Evolutionary conservation across 2,113 vertebrate genomes (phyloP), one percentile per base, ranked within the genome.

Genomic region (Malurus melanocephalus): DNA sequence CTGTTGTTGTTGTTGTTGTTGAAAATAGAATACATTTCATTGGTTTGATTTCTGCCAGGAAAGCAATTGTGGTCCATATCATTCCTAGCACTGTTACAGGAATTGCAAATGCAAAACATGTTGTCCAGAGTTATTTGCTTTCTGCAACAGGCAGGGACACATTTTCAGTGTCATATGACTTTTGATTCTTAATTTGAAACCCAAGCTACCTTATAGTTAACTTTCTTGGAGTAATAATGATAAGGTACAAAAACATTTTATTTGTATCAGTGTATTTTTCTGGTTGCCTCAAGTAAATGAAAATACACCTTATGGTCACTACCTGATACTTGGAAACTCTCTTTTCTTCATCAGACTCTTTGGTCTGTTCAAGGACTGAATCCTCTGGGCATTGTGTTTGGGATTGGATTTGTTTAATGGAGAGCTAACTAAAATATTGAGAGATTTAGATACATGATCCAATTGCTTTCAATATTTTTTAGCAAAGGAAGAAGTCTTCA

Each of bases 111-210:
- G 69, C 67, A 95, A 94, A 78, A 66, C 52, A 67, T 45, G 16
- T 32, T n/a, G 76, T n/a, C 62, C 40, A 86, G 52, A 81, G 40
- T 92, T 90, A 69, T 76, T 92, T 88, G 42, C 33, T 85, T 92
- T 92, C 75, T 93, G 56, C 80, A 88, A 80, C 55, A 95, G 42
- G 40, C 61, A 96, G 67, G 92, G 19, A 81, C 38, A 76, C 28
- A 46, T 92, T 96, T 95, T 81, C 72, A 77, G 12, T 30, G 57
- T 73, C 78, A 95, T 94, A 93, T 94, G 13, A 83, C 43, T 95
- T 90, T 60, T 90, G 80, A 92, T 77, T 84, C 92, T 80, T 79
- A 85, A 96, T 95, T 87, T 96, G 65, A 93, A 93, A 87, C 48
- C 40, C 55, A 83, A 85, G 75, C 78, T 71, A 92, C 52, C 81